Percentiles rank a stretch among this genome's conserved stretches.
Evolutionary conservation across 2,888 invertebrate genomes (phyloP).

Genomic region (Aporophyla lueneburgensis): DNA sequence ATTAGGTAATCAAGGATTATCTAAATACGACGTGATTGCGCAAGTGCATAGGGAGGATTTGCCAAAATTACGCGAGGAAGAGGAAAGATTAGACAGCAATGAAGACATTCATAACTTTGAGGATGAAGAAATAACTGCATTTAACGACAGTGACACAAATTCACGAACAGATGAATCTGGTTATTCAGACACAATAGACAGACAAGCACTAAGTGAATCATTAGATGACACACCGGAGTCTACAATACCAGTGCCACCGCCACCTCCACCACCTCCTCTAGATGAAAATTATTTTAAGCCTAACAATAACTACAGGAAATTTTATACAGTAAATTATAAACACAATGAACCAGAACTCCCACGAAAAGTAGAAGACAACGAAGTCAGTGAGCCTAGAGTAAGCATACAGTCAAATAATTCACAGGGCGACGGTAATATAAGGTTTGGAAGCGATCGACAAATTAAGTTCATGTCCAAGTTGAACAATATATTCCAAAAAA

Average conservation of each 20-base stretch:
- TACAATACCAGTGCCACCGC: slow-evolving; percentile 80
- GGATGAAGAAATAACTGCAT: slow-evolving; percentile 80
- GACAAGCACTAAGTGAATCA: slow-evolving; percentile 77
- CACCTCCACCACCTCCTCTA: slow-evolving; percentile 71
- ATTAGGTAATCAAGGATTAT: slow-evolving; percentile 84
- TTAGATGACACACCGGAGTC: slow-evolving; percentile 76
- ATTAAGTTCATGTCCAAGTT: slow-evolving; percentile 86
- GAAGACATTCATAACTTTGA: slow-evolving; percentile 67
- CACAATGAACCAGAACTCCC: slow-evolving; percentile 67
- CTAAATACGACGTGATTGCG: slow-evolving; percentile 90
- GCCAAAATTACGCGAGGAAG: slow-evolving; percentile 83
- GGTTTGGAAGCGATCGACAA: slow-evolving; percentile 82
- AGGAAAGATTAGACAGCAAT: slow-evolving; percentile 75
- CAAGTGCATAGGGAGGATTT: slow-evolving; percentile 91
- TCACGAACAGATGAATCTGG: slow-evolving; percentile 88
- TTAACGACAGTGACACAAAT: slow-evolving; percentile 84
- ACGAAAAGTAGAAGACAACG: slow-evolving; percentile 60
- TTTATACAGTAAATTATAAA: slow-evolving; percentile 74
- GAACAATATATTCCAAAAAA: slow-evolving; percentile 82
- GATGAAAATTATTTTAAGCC: slow-evolving; percentile 81
- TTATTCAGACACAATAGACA: slow-evolving; percentile 87
- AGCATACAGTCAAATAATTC: slow-evolving; percentile 79
- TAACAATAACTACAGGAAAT: slow-evolving; percentile 66
- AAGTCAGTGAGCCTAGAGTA: slow-evolving; percentile 73
- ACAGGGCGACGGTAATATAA: slow-evolving; percentile 77